A percentile compares a stretch with the other conserved stretches of the same genome.
These are phyloP conservation scores for Toxotes chatareus DNA, from an alignment of 2,113 vertebrate genomes.

Conservation along the genomic window DNA sequence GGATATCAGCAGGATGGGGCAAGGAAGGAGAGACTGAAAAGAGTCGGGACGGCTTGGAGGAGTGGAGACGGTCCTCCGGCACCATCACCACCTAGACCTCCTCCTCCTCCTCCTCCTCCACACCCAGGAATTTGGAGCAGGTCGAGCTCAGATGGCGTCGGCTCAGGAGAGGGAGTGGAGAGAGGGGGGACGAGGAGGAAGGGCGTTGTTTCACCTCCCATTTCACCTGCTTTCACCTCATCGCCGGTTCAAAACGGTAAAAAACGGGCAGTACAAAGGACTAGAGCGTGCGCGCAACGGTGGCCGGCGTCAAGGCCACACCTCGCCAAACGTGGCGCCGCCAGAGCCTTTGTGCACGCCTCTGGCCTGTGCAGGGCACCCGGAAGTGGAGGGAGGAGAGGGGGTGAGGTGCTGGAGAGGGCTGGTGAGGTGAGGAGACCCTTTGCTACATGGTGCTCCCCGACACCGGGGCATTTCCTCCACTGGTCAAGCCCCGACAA, in stretches of 20 bases:
- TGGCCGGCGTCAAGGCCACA: slow-evolving; percentile 73
- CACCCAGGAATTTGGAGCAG: slow-evolving; percentile 58
- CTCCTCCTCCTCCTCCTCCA: slow-evolving; percentile 42
- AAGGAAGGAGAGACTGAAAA: slow-evolving; percentile 33
- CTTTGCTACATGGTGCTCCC: slow-evolving; percentile 36
- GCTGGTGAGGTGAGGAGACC: slow-evolving; percentile 61
- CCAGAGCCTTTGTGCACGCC: slow-evolving; percentile 72
- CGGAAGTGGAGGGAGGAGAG: slow-evolving; percentile 67
- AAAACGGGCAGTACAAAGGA: slow-evolving; percentile 82
- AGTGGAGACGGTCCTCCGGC: slow-evolving; percentile 48
- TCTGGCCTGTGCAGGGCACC: slow-evolving; percentile 62
- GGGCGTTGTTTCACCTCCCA: slow-evolving; percentile 82
- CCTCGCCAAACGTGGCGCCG: slow-evolving; percentile 70
- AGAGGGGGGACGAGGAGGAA: slow-evolving; percentile 59
- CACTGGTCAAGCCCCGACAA: slow-evolving; percentile 23
- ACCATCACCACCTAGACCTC: slow-evolving; percentile 32
- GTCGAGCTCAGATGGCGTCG: slow-evolving; percentile 66
- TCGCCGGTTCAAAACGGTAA: slow-evolving; percentile 68
- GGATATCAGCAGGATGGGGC: slow-evolving; percentile 53
- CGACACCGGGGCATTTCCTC: slow-evolving; percentile 18
- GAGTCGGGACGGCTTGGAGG: slow-evolving; percentile 67
- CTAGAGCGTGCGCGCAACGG: slow-evolving; percentile 68
- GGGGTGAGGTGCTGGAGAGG: slow-evolving; percentile 52
- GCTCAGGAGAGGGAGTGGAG: slow-evolving; percentile 60
- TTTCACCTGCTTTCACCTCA: slow-evolving; percentile 66